These are phyloP conservation scores for Ganaspis brasiliensis DNA, from an alignment of 2,888 invertebrate species.

Conservation along the genomic window DNA sequence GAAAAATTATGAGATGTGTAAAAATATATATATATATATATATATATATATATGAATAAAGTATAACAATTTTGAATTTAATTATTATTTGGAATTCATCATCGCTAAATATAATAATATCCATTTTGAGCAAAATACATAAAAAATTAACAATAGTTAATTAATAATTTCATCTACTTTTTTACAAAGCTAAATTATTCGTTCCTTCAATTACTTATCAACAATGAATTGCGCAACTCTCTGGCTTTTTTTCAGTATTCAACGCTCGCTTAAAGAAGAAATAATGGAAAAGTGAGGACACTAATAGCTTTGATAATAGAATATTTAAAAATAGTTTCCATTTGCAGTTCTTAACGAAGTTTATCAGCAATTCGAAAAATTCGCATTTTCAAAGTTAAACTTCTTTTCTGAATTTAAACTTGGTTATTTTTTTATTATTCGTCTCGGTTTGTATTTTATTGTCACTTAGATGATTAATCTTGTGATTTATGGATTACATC, in stretches of 20 bases:
- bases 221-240: neutral
- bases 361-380: too few relatives aligned
- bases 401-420: too few relatives aligned
- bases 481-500: too few relatives aligned
- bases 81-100: too few relatives aligned
- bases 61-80: too few relatives aligned
- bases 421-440: too few relatives aligned
- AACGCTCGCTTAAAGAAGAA: neutral
- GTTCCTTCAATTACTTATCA: neutral
- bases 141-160: neutral
- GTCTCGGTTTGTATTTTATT: too few relatives aligned
- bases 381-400: too few relatives aligned
- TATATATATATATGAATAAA: too few relatives aligned
- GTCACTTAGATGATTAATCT: neutral
- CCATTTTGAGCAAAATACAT: neutral
- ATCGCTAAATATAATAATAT: too few relatives aligned
- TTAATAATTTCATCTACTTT: neutral
- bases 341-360: neutral
- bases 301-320: slow-evolving; percentile 1
- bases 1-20: too few relatives aligned
- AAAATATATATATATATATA: too few relatives aligned
- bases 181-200: neutral
- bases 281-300: neutral
- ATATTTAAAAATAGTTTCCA: neutral
- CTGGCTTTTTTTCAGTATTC: neutral